phyloP scores from a whole-genome alignment of 2,113 vertebrate genomes.

The Myotis brandtii region DNA sequence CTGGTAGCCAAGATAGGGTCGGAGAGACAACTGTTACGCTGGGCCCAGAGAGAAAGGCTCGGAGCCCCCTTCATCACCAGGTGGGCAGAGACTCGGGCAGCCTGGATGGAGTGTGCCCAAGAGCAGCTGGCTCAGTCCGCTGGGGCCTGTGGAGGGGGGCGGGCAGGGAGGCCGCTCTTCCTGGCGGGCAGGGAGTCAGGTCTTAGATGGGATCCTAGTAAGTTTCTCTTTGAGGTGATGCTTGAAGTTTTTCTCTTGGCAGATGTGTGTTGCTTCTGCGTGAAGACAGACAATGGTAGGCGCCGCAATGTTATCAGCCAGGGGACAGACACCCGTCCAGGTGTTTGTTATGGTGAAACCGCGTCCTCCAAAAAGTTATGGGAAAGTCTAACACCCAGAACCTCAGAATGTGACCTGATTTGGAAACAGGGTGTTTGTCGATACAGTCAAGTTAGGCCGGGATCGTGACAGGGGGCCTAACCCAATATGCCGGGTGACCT shows the following conservation, averaged over 20 bases:
- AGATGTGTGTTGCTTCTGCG: background rate
- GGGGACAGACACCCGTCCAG: background rate
- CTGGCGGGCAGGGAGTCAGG: background rate
- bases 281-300: background rate
- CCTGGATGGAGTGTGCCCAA: background rate
- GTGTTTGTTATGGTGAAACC: background rate
- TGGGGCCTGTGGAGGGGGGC: background rate
- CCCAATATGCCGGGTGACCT: background rate
- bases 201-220: fast-evolving
- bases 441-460: background rate
- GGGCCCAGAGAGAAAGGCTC: background rate
- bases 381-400: background rate
- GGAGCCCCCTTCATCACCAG: background rate
- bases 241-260: background rate
- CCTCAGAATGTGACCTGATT: background rate
- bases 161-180: too few relatives aligned
- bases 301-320: background rate
- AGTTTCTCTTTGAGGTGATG: background rate
- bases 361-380: background rate
- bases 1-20: background rate
- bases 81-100: background rate
- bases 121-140: too few relatives aligned
- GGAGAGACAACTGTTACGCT: background rate
- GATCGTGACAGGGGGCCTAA: background rate
- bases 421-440: background rate